A percentile compares a stretch with the other conserved stretches of the same genome.
phyloP scores from a whole-genome alignment of 2,113 vertebrate species.

The Atlantisia rogersi region DNA sequence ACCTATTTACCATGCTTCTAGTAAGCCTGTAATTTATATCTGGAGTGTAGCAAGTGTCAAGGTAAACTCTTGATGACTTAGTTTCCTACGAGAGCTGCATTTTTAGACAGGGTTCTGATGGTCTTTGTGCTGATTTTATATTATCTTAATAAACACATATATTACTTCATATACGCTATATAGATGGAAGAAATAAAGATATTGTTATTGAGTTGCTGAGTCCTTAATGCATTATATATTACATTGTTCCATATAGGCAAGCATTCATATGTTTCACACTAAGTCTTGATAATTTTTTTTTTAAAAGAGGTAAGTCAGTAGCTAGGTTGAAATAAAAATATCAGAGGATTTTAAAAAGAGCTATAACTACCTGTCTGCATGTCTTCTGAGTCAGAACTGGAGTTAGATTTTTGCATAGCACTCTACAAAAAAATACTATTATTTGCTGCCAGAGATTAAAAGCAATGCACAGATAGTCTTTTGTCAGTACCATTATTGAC shows the following conservation, averaged over 20 bases:
- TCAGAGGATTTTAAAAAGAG: not conserved
- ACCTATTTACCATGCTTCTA: not conserved
- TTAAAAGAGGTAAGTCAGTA: not conserved
- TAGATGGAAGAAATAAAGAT: not conserved
- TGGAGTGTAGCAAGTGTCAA: not conserved
- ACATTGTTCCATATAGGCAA: not conserved
- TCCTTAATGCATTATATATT: not conserved
- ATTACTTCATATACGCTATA: not conserved
- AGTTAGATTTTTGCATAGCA: constrained; percentile 1
- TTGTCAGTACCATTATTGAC: not conserved
- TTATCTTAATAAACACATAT: not conserved
- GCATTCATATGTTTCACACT: not conserved
- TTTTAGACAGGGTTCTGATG: not conserved
- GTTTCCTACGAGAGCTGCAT: not conserved
- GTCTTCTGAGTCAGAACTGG: not conserved
- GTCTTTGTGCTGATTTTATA: not conserved
- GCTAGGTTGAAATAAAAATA: not conserved
- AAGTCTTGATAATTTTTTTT: not conserved
- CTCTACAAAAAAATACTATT: not conserved
- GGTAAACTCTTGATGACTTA: not conserved
- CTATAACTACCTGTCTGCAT: not conserved
- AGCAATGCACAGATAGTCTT: constrained; percentile 42
- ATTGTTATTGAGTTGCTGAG: not conserved
- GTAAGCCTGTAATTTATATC: not conserved
- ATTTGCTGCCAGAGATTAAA: constrained; percentile 46